These are phyloP conservation scores for Drosophila greeni DNA, from an alignment of 2,888 invertebrate species.

Conservation along the genomic window DNA sequence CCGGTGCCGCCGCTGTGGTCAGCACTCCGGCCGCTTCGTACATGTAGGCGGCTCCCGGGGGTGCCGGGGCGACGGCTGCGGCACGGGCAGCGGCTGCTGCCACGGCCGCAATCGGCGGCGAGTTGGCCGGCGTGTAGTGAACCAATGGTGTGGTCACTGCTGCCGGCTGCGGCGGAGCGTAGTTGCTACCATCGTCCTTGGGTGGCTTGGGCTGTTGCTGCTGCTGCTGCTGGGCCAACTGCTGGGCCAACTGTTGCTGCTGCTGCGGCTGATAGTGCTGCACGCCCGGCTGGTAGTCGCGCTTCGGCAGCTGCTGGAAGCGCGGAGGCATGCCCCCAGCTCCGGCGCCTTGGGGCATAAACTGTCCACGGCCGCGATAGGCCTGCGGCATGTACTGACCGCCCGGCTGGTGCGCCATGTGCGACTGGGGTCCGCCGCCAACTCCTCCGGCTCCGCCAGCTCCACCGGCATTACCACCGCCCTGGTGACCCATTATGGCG, in stretches of 20 bases:
- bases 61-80: conserved; percentile 51
- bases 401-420: conserved; percentile 56
- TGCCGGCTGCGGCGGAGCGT: conserved; percentile 53
- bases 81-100: conserved; percentile 59
- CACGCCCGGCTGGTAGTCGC: conserved; percentile 68
- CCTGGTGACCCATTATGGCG: conserved; percentile 75
- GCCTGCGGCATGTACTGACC: conserved; percentile 64
- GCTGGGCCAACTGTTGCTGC: conserved; percentile 51
- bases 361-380: conserved; percentile 75
- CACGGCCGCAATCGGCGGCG: conserved; percentile 74
- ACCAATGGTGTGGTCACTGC: conserved; percentile 62
- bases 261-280: conserved; percentile 54
- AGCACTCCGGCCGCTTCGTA: conserved; percentile 77
- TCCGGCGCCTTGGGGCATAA: conserved; percentile 65
- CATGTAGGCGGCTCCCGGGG: conserved; percentile 72
- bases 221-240: conserved; percentile 57
- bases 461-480: conserved; percentile 47
- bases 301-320: conserved; percentile 76
- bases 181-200: conserved; percentile 63
- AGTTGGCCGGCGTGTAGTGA: conserved; percentile 76
- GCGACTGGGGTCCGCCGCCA: conserved; percentile 62
- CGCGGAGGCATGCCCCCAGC: conserved; percentile 69
- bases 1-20: conserved; percentile 75
- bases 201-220: conserved; percentile 66
- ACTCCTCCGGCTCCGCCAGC: conserved; percentile 50